Percentiles rank a stretch among this genome's conserved stretches.
phyloP scores from a whole-genome alignment of 2,888 invertebrate genomes.

The Chrysotoxum bicinctum region DNA sequence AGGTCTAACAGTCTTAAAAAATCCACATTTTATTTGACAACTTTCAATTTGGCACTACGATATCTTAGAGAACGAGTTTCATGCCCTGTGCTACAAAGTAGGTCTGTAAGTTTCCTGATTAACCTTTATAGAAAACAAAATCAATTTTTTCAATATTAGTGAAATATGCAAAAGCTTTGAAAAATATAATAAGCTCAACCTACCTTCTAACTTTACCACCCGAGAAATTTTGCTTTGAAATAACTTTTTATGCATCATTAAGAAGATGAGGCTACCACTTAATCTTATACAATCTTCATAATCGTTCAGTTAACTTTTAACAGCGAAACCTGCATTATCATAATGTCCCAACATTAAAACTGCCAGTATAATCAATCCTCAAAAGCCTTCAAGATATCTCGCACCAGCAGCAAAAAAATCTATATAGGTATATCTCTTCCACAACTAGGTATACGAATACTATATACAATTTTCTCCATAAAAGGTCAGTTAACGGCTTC shows the following conservation, averaged over 20 bases:
- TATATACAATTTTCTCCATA: conserved; percentile 27
- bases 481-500: conserved; percentile 47
- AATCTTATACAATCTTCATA: conserved; percentile 37
- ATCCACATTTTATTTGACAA: too few species aligned
- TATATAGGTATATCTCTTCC: conserved; percentile 41
- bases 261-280: not conserved
- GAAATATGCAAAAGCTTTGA: not conserved
- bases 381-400: not conserved
- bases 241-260: conserved; percentile 40
- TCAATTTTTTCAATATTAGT: not conserved
- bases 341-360: conserved; percentile 41
- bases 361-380: conserved; percentile 6
- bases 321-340: conserved; percentile 43
- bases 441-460: not conserved
- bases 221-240: not conserved
- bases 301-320: conserved; percentile 43
- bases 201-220: not conserved
- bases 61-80: too few species aligned
- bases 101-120: too few species aligned
- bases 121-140: not conserved
- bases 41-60: too few species aligned
- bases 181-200: not conserved
- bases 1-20: too few species aligned
- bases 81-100: too few species aligned
- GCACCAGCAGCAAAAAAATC: conserved; percentile 20